Evolutionary conservation across 1,140 invertebrate species (phyloP).

Genomic region (Diplogasteroides magnus): DNA sequence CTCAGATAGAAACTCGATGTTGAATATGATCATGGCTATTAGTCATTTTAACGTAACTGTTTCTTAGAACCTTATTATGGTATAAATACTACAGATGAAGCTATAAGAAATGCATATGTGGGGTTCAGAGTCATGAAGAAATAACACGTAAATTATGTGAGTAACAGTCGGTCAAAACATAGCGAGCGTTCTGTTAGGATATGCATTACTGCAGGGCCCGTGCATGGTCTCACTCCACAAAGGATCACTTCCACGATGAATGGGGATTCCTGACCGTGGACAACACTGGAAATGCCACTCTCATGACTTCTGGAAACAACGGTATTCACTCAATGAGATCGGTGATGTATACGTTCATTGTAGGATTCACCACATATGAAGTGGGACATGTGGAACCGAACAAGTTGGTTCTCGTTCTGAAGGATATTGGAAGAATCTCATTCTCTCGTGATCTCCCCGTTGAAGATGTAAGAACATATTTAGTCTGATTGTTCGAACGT

Average conservation of each 20-base stretch:
- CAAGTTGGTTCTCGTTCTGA: constrained; percentile 48
- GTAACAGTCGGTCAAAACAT: no score
- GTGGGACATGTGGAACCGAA: constrained; percentile 46
- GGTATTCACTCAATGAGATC: no score
- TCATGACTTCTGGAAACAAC: constrained; percentile 55
- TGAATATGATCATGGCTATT: no score
- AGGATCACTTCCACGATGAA: constrained; percentile 55
- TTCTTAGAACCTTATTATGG: no score
- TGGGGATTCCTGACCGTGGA: constrained; percentile 56
- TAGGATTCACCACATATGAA: constrained; percentile 55
- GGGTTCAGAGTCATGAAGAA: no score
- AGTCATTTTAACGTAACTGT: no score
- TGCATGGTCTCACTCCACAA: constrained; percentile 55
- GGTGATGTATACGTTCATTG: no score
- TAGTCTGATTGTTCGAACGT: neutral
- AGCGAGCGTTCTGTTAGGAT: no score
- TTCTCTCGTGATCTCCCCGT: constrained; percentile 55
- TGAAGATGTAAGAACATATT: constrained; percentile 44
- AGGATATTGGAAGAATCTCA: constrained; percentile 54
- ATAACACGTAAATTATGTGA: no score
- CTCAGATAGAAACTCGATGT: no score
- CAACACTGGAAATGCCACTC: constrained; percentile 47
- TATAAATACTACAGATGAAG: constrained; percentile 6
- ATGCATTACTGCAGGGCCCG: constrained; percentile 49
- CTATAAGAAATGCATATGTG: no score